Base-by-base conservation (phyloP, 2,797 vertebrate genomes). In the Cynodonichthys magdalenae region DNA sequence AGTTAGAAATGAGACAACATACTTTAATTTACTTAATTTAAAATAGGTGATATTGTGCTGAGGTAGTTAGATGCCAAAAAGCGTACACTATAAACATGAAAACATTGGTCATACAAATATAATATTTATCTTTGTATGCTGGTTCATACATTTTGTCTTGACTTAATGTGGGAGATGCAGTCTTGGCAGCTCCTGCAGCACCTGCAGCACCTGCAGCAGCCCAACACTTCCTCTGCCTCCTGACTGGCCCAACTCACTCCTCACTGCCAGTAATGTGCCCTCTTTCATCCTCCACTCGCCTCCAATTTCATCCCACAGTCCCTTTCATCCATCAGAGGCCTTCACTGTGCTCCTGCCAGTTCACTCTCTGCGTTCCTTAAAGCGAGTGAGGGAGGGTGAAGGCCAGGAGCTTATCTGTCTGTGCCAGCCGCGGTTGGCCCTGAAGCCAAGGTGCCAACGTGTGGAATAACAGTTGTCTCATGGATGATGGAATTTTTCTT, bases 251-350 rank as follows among this genome's bases (percentile, higher is more conserved):
- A 65, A 60, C 36, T 64, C 34, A 55, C 70, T 50, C 51, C 28
- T 36, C 41, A 59, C 62, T 60, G 65, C 54, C 75, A 65, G 60
- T 71, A 36, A 74, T 80, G 64, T 74, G 15, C 49, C 71, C 69
- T 72, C 74, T 84, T 82, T 89, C 79, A 77, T 79, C 71, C 81
- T 18, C 42, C 71, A 46, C 54, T 70, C 65, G 44, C 44, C 59
- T 76, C 45, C 45, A 53, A 27, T 45, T 51, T 52, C 62, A 52
- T 68, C 69, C 68, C 60, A 0, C 50, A 15, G 45, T 41, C 51
- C 53, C 55, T 83, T 87, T 86, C 75, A 78, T 83, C 80, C 72
- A 50, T 85, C 75, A 78, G 66, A 74, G 71, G 75, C 60, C 77
- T 75, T 53, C 46, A 15, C 81, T 77, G 81, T 83, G 67, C 77